phyloP scores from a whole-genome alignment of 2,113 vertebrate genomes.

The Cariama cristata region DNA sequence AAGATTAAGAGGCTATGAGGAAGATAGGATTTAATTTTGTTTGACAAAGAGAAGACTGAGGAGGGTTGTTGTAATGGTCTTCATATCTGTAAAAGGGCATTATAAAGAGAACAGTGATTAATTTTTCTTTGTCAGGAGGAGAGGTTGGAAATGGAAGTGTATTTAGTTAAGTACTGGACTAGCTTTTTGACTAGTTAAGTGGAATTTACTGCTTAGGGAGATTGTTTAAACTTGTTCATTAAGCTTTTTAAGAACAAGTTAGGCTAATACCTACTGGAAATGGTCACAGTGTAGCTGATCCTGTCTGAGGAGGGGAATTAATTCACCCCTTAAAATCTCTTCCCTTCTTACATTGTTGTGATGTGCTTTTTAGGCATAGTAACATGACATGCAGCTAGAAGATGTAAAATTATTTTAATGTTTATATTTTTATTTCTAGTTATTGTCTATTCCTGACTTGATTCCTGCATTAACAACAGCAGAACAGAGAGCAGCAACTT shows the following conservation, averaged over 20 bases:
- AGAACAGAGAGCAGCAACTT: slow-evolving; percentile 89
- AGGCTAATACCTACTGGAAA: not conserved
- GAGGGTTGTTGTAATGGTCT: not conserved
- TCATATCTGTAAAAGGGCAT: not conserved
- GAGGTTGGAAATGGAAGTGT: not conserved
- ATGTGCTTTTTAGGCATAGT: not conserved
- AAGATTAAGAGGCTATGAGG: not conserved
- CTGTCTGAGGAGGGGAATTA: not conserved
- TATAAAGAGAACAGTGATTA: not conserved
- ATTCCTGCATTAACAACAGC: slow-evolving; percentile 87
- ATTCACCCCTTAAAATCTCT: not conserved
- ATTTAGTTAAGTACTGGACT: not conserved
- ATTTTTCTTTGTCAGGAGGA: not conserved
- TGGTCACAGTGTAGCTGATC: not conserved
- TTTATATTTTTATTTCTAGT: slow-evolving; percentile 65
- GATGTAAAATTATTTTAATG: not conserved
- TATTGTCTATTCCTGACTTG: slow-evolving; percentile 85
- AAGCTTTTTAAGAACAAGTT: not conserved
- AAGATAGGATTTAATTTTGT: not conserved
- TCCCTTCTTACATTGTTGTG: not conserved
- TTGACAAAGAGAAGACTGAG: not conserved
- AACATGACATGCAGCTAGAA: not conserved
- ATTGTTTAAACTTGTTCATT: not conserved
- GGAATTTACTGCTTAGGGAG: not conserved
- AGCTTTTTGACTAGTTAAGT: not conserved